These are phyloP conservation scores for Tetragnatha montana DNA, from an alignment of 2,888 invertebrate genomes.

Conservation along the genomic window DNA sequence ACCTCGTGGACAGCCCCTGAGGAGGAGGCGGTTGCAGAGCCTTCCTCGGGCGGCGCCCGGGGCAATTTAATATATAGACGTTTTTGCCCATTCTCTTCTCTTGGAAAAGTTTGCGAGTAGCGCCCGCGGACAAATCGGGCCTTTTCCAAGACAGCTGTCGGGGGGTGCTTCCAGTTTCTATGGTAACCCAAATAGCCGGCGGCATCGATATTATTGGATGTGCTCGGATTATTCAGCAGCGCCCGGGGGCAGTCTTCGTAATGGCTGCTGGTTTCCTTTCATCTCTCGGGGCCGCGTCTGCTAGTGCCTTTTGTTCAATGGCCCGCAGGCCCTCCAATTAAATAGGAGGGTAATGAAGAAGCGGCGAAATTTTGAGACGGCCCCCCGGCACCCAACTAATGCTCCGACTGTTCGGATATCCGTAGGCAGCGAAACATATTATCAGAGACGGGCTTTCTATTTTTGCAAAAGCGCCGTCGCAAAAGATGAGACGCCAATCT, in stretches of 20 bases:
- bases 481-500: slow-evolving; percentile 57
- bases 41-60: slow-evolving; percentile 39
- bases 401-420: slow-evolving; percentile 69
- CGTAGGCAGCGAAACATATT: slow-evolving; percentile 69
- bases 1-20: slow-evolving; percentile 37
- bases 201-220: slow-evolving; percentile 70
- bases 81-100: slow-evolving; percentile 63
- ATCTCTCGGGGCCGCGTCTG: slow-evolving; percentile 67
- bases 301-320: slow-evolving; percentile 64
- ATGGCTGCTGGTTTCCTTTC: slow-evolving; percentile 70
- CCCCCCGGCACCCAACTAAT: slow-evolving; percentile 59
- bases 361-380: slow-evolving; percentile 58
- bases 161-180: slow-evolving; percentile 64
- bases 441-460: slow-evolving; percentile 63
- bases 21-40: slow-evolving; percentile 58
- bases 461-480: slow-evolving; percentile 61
- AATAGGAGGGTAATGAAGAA: slow-evolving; percentile 61
- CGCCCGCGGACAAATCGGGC: slow-evolving; percentile 63
- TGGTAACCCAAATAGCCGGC: slow-evolving; percentile 64
- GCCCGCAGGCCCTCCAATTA: slow-evolving; percentile 61
- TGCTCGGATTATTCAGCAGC: slow-evolving; percentile 70
- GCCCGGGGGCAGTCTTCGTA: slow-evolving; percentile 54
- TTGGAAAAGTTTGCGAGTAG: slow-evolving; percentile 65
- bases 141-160: slow-evolving; percentile 64
- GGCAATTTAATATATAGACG: slow-evolving; percentile 69